Evolutionary conservation across 2,797 vertebrate species (phyloP), one percentile per base, ranked within the genome.

Genomic region (Sebastes diaconus): DNA sequence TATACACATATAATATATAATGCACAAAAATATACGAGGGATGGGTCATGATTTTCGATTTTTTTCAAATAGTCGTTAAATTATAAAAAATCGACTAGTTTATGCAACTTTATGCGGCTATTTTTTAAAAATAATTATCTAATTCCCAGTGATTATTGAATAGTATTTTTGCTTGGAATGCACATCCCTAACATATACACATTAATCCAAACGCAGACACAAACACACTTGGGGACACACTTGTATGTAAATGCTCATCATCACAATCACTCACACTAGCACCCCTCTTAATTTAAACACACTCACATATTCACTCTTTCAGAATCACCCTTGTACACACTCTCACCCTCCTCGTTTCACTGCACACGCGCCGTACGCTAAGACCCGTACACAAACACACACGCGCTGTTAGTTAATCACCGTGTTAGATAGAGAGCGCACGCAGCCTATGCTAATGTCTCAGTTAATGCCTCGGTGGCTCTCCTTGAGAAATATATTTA

Each of bases 401-500:
- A 63, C 27, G 13, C 50, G 1, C 69, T 80, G 79, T 86, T 83
- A 75, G 82, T 88, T 90, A 85, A 90, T 85, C 82, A 85, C 84
- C 25, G 24, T 74, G 70, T 85, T 83, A 68, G 77, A 77, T 60
- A 54, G 83, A 79, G 73, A 83, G 76, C 59, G 11, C 59, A 87
- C 60, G 70, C 81, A 73, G 76, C 39, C 77, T 81, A 90, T 91
- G 81, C 89, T 87, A 92, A 90, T 91, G 84, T 81, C 79, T 80
- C 57, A 34, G 82, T 85, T 90, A 90, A 90, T 90, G 90, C 84
- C 82, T 88, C 60, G 24, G 72, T 82, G 81, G 84, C 83, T 90
- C 90, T 92, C 90, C 78, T 88, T 89, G 88, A 91, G 73, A 92
- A 92, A 87, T 86, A 91, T 92, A 90, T 93, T 93, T 92, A 93